These are phyloP conservation scores for Nestor notabilis DNA, from an alignment of 2,113 vertebrate species.

Conservation along the genomic window DNA sequence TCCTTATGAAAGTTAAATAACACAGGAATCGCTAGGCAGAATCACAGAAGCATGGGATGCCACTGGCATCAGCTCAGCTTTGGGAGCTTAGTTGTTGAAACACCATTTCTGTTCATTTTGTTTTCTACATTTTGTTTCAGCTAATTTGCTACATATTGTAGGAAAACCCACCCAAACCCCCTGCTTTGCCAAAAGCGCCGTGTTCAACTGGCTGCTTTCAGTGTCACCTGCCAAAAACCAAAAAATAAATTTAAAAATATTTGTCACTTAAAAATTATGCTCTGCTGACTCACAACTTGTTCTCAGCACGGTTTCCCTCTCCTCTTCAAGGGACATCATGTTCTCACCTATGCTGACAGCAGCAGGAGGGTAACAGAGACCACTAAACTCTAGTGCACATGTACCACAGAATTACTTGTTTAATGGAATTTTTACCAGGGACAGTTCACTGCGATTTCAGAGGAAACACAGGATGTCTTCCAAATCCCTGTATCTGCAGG, in stretches of 20 bases:
- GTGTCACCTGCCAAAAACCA: background rate
- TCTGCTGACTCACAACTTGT: background rate
- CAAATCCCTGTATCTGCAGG: background rate
- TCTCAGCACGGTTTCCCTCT: background rate
- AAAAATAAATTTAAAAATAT: background rate
- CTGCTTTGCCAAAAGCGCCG: background rate
- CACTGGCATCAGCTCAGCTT: background rate
- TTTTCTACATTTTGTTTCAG: background rate
- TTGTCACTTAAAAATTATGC: background rate
- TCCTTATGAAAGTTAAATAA: constrained; percentile 51
- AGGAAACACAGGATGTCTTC: background rate
- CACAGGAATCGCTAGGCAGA: background rate
- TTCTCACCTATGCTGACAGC: background rate
- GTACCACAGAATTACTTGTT: background rate
- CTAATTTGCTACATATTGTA: background rate
- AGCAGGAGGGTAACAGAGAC: background rate
- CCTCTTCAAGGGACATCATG: background rate
- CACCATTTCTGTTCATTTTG: background rate
- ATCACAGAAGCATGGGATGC: background rate
- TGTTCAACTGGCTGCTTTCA: background rate
- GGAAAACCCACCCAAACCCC: background rate
- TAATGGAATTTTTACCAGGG: background rate
- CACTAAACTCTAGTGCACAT: background rate
- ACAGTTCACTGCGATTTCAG: background rate
- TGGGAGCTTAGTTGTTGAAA: background rate